A percentile compares a stretch with the other conserved stretches of the same genome.
Conservation (phyloP, 1,140 invertebrate species). For the Sitophilus oryzae region DNA sequence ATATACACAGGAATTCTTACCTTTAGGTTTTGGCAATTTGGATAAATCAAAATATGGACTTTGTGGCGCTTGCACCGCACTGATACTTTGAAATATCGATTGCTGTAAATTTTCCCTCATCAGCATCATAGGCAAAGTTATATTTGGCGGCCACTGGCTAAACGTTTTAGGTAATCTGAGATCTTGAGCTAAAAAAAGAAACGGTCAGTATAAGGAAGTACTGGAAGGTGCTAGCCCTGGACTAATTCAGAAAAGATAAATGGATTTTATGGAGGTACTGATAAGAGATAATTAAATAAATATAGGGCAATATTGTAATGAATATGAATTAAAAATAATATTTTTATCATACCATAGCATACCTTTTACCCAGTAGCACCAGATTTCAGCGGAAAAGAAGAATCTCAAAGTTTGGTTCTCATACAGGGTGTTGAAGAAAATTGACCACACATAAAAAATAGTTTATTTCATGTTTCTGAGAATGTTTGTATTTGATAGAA, state of each 20-base stretch:
- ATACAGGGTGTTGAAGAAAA: no score
- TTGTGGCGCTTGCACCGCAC: neutral
- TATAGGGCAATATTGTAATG: no score
- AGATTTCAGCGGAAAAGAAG: neutral
- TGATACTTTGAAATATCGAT: slow-evolving; percentile 37
- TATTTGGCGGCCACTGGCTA: slow-evolving; percentile 39
- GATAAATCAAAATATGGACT: slow-evolving; percentile 14
- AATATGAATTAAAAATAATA: neutral
- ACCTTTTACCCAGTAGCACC: neutral
- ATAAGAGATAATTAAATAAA: no score
- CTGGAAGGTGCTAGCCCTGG: neutral
- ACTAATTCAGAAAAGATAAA: neutral
- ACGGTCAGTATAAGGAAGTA: neutral
- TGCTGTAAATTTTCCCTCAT: slow-evolving; percentile 43
- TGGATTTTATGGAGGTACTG: no score
- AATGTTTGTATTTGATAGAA: no score
- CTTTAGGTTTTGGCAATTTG: slow-evolving; percentile 9
- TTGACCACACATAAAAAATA: no score
- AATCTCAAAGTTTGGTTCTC: neutral
- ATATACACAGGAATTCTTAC: neutral
- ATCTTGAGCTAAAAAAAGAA: slow-evolving; percentile 41
- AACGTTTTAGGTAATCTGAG: slow-evolving; percentile 34
- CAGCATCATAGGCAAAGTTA: slow-evolving; percentile 42
- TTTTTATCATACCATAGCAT: neutral
- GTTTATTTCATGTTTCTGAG: no score